Evolutionary conservation across 2,113 vertebrate species (phyloP).

Genomic region (Neomonachus schauinslandi): DNA sequence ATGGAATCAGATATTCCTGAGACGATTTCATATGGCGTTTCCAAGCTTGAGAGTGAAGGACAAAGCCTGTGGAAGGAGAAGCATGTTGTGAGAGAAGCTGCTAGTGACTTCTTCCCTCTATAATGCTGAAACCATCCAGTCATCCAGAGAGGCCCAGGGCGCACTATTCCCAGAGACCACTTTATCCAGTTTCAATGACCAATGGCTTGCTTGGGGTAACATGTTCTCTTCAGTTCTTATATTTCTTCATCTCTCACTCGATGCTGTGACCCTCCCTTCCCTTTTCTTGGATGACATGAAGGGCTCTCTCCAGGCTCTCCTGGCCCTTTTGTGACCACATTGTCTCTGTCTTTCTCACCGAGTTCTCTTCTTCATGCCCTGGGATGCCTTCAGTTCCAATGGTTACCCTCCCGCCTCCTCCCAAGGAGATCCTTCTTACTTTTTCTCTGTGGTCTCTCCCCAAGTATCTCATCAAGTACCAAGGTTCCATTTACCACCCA

Average conservation of each 20-base stretch:
- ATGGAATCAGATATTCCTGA: background rate
- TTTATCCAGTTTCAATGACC: background rate
- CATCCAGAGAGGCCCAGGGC: background rate
- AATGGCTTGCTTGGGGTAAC: background rate
- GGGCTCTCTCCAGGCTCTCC: background rate
- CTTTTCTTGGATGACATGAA: background rate
- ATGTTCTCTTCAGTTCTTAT: background rate
- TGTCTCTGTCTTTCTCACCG: background rate
- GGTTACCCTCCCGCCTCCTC: background rate
- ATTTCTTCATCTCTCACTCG: background rate
- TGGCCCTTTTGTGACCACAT: background rate
- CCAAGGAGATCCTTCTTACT: background rate
- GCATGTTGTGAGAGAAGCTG: background rate
- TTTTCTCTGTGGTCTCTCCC: background rate
- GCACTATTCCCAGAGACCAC: background rate
- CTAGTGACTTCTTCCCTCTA: background rate
- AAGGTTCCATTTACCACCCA: background rate
- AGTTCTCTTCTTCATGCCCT: background rate
- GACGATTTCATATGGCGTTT: background rate
- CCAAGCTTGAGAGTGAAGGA: background rate
- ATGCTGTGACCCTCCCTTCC: background rate
- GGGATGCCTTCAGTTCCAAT: background rate
- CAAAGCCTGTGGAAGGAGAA: background rate
- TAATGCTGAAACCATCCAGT: background rate
- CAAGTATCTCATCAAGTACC: background rate